These are phyloP conservation scores for Takifugu ocellatus DNA, from an alignment of 2,797 vertebrate genomes.

Conservation along the genomic window DNA sequence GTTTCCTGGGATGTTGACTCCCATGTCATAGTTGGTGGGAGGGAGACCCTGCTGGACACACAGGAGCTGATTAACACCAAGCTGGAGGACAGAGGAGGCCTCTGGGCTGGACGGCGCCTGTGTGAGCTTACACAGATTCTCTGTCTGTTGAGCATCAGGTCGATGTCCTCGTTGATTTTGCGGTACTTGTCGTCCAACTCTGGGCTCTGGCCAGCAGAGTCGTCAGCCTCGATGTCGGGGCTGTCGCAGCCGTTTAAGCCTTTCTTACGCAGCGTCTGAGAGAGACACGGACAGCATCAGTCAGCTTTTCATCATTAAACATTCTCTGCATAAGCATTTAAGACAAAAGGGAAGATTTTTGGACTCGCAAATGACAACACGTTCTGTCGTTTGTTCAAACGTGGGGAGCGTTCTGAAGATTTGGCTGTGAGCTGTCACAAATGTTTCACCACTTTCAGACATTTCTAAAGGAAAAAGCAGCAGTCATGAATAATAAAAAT, in stretches of 20 bases:
- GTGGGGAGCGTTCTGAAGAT: no score
- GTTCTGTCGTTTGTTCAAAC: no score
- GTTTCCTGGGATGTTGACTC: slow-evolving; percentile 83
- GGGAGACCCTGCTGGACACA: slow-evolving; percentile 81
- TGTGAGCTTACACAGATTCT: slow-evolving; percentile 89
- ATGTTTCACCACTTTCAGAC: no score
- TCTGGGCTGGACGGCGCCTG: no score
- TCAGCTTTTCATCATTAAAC: neutral
- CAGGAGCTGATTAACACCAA: neutral
- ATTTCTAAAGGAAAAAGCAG: no score
- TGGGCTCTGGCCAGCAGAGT: slow-evolving; percentile 97
- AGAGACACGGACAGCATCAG: neutral
- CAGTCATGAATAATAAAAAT: neutral
- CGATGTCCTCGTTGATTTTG: slow-evolving; percentile 96
- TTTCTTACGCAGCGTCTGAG: slow-evolving; percentile 95
- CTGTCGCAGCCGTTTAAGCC: slow-evolving; percentile 96
- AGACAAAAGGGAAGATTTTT: no score
- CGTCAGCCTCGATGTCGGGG: slow-evolving; percentile 94
- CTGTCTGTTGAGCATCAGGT: slow-evolving; percentile 98
- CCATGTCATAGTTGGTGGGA: slow-evolving; percentile 93
- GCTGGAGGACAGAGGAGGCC: no score
- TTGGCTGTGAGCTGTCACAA: no score
- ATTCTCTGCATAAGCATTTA: neutral
- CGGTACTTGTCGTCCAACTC: slow-evolving; percentile 97
- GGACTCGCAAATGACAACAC: no score